Conservation (phyloP, 2,113 vertebrate genomes). For the Channa argus region DNA sequence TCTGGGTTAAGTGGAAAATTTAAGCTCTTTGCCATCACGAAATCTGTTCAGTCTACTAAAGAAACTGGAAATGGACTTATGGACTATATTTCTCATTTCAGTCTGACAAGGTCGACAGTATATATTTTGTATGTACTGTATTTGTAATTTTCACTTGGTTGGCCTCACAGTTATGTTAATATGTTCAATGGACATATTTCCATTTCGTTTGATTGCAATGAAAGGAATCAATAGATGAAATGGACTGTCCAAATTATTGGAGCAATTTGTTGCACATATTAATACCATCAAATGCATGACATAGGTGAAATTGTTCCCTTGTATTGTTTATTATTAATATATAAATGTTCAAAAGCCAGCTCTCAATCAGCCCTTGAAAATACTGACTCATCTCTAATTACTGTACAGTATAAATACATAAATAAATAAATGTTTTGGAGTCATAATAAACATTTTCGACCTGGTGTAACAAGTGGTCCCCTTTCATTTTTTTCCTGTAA, state of each 20-base stretch:
- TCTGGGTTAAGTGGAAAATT: slow-evolving; percentile 46
- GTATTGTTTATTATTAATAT: slow-evolving; percentile 44
- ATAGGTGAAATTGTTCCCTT: slow-evolving; percentile 11
- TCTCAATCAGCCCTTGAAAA: slow-evolving; percentile 47
- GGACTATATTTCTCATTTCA: slow-evolving; percentile 28
- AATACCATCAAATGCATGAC: slow-evolving; percentile 56
- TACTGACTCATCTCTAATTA: slow-evolving; percentile 75
- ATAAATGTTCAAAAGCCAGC: slow-evolving; percentile 52
- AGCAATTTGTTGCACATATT: slow-evolving; percentile 24
- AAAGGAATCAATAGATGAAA: slow-evolving; percentile 14
- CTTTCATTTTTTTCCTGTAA: neutral
- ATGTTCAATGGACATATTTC: slow-evolving; percentile 27
- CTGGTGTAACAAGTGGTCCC: slow-evolving; percentile 27
- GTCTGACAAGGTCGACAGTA: slow-evolving; percentile 19
- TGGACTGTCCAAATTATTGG: slow-evolving; percentile 39
- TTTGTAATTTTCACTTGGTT: slow-evolving; percentile 29
- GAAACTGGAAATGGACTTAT: slow-evolving; percentile 23
- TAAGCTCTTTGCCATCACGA: slow-evolving; percentile 31
- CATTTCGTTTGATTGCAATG: slow-evolving; percentile 13
- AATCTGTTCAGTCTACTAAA: slow-evolving; percentile 7
- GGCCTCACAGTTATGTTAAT: slow-evolving; percentile 19
- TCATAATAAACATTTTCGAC: slow-evolving; percentile 58
- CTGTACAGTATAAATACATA: slow-evolving; percentile 52
- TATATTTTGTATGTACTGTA: slow-evolving; percentile 63
- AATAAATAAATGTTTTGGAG: slow-evolving; percentile 54